Percentiles rank a stretch among this genome's conserved stretches.
Conservation (phyloP, 2,888 invertebrate species). For the Mellilla xanthometata region DNA sequence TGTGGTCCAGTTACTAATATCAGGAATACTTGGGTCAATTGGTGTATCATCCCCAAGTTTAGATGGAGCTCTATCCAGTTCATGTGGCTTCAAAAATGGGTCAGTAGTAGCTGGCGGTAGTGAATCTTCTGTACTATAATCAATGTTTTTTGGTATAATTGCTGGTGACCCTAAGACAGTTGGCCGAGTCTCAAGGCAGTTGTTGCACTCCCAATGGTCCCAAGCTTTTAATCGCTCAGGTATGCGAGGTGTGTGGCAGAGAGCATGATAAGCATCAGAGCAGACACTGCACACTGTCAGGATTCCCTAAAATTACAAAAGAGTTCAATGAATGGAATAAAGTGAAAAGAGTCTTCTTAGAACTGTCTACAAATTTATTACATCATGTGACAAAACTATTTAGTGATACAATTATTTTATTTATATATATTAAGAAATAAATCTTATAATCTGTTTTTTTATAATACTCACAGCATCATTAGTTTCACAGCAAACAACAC, state of each 20-base stretch:
- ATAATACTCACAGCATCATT: slow-evolving; percentile 85
- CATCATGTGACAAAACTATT: too few species aligned
- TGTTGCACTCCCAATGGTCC: slow-evolving; percentile 88
- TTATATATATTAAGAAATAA: too few species aligned
- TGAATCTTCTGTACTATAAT: slow-evolving; percentile 50
- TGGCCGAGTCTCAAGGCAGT: slow-evolving; percentile 81
- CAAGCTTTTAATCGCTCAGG: slow-evolving; percentile 80
- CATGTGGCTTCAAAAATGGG: slow-evolving; percentile 74
- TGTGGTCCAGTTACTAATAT: slow-evolving; percentile 91
- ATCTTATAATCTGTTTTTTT: too few species aligned
- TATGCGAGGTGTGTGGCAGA: slow-evolving; percentile 89
- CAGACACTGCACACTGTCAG: slow-evolving; percentile 92
- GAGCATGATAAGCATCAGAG: slow-evolving; percentile 92
- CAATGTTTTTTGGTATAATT: slow-evolving; percentile 53
- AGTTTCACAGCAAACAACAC: slow-evolving; percentile 90
- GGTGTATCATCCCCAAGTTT: slow-evolving; percentile 65
- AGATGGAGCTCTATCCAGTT: slow-evolving; percentile 66
- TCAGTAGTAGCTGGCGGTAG: slow-evolving; percentile 41
- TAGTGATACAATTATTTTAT: too few species aligned
- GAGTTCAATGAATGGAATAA: too few species aligned
- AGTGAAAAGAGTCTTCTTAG: too few species aligned
- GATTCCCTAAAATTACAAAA: slow-evolving; percentile 83
- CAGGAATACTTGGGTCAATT: slow-evolving; percentile 87
- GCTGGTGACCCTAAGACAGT: slow-evolving; percentile 61
- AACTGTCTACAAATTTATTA: too few species aligned